phyloP scores from a whole-genome alignment of 23 tunicate species.

The Aplidium turbinatum region DNA sequence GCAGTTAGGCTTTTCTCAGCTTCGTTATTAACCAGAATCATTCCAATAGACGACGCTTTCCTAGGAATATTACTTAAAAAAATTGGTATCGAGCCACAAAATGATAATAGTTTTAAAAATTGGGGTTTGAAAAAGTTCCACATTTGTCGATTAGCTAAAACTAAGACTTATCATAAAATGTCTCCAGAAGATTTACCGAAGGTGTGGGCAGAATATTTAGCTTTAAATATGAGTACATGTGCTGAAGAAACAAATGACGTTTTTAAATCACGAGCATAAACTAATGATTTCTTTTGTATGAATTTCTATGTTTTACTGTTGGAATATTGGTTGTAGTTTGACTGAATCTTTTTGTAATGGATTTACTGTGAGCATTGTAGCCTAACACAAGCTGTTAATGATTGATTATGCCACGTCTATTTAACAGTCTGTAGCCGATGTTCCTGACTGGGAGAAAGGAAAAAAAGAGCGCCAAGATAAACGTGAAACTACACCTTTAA shows the following conservation, averaged over 20 bases:
- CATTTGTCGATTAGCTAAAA: slow-evolving; percentile 56
- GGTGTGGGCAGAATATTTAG: slow-evolving; percentile 44
- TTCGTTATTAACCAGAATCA: slow-evolving; percentile 44
- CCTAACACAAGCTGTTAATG: not conserved
- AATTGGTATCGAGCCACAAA: slow-evolving; percentile 51
- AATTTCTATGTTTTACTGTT: too few relatives aligned
- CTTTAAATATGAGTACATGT: slow-evolving; percentile 25
- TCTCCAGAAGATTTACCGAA: slow-evolving; percentile 26
- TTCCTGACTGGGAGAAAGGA: too few relatives aligned
- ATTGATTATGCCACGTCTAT: not conserved
- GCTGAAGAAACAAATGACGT: slow-evolving; percentile 43
- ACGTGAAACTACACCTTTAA: too few relatives aligned
- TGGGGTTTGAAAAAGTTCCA: slow-evolving; percentile 72
- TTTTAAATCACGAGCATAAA: slow-evolving; percentile 10
- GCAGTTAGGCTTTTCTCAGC: slow-evolving; percentile 64
- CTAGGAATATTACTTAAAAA: slow-evolving; percentile 65
- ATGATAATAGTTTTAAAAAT: slow-evolving; percentile 66
- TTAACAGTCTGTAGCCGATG: too few relatives aligned
- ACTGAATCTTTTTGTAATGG: too few relatives aligned
- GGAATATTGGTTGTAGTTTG: too few relatives aligned
- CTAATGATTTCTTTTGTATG: too few relatives aligned
- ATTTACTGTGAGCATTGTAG: not conserved
- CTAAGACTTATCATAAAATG: slow-evolving; percentile 70
- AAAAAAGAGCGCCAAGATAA: too few relatives aligned
- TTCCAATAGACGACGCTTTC: slow-evolving; percentile 94